Evolutionary conservation across 2,888 invertebrate species (phyloP), one percentile per base, ranked within the genome.

Genomic region (Anthrax anthrax): DNA sequence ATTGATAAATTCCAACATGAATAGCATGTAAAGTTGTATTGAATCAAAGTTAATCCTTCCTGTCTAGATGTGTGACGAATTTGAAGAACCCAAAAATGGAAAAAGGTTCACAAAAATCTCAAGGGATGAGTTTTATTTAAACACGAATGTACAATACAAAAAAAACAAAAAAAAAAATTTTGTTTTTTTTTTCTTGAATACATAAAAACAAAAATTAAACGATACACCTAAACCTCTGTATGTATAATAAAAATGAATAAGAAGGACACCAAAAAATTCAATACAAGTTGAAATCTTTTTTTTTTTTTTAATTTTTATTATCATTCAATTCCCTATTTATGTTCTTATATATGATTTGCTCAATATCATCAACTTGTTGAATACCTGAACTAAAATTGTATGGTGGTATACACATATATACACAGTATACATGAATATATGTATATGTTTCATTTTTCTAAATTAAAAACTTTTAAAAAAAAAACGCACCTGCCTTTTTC

Each of bases 1-100:
- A 38, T 44, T 44, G 23, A 14, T 23, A 44, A 44, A 44, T 44
- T 44, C 44, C 44, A 18, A 38, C 37, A 38, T 27, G 38, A 44
- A 38, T 44, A 38, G n/a, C n/a, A 23, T 23, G 23, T 23, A 23
- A 23, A 23, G 16, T 18, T 18, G 38, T 38, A 23, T 23, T 23
- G 23, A 23, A 23, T 23, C 23, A 8, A n/a, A n/a, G 32, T 39
- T 44, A 44, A 44, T 44, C 44, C 44, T 44, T 44, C 44, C 44
- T 44, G 44, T 27, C 39, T 44, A 32, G 12, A 32, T 44, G 44
- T 44, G 44, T 44, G 44, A 44, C 44, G 44, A 44, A 44, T 44
- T 44, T 10, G 16, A 32, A 12, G 32, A 27, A 32, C 39, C 39
- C 38, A 38, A 36, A n/a, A 36, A 36, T 38, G 44, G 18, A 38